phyloP scores from a whole-genome alignment of 2,113 vertebrate genomes.

The Notarius quadriscutis region DNA sequence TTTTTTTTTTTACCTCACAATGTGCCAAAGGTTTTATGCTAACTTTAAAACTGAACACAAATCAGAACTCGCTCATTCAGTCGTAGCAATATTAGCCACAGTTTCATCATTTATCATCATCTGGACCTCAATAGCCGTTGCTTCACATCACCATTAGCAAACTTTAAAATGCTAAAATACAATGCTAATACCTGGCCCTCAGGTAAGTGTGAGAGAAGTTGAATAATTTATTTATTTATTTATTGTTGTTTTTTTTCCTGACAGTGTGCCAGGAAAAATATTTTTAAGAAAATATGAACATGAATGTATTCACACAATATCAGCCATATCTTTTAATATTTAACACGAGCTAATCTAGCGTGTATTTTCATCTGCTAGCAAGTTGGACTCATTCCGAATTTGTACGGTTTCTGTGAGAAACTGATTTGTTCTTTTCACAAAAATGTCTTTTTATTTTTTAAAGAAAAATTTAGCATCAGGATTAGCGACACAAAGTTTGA shows the following conservation, averaged over 20 bases:
- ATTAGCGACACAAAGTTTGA: not conserved
- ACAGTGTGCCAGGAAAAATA: too few species aligned
- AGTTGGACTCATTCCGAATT: not conserved
- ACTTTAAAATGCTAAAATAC: not conserved
- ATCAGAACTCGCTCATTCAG: not conserved
- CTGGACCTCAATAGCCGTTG: not conserved
- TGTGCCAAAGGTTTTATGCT: not conserved
- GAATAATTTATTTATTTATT: not conserved
- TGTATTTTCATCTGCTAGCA: not conserved
- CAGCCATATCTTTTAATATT: not conserved
- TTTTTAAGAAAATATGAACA: not conserved
- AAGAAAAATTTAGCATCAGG: not conserved
- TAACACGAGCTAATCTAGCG: not conserved
- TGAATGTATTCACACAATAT: not conserved
- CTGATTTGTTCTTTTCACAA: not conserved
- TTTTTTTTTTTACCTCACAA: not conserved
- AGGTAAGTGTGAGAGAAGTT: not conserved
- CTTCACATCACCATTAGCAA: not conserved
- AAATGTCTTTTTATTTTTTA: not conserved
- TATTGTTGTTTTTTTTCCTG: not conserved
- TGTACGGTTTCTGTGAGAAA: not conserved
- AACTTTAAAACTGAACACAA: not conserved
- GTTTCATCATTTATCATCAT: not conserved
- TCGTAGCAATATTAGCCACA: not conserved
- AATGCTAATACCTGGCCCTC: not conserved